A percentile compares a stretch with the other conserved stretches of the same genome.
phyloP scores from a whole-genome alignment of 1,140 invertebrate species.

The Adelges cooleyi region DNA sequence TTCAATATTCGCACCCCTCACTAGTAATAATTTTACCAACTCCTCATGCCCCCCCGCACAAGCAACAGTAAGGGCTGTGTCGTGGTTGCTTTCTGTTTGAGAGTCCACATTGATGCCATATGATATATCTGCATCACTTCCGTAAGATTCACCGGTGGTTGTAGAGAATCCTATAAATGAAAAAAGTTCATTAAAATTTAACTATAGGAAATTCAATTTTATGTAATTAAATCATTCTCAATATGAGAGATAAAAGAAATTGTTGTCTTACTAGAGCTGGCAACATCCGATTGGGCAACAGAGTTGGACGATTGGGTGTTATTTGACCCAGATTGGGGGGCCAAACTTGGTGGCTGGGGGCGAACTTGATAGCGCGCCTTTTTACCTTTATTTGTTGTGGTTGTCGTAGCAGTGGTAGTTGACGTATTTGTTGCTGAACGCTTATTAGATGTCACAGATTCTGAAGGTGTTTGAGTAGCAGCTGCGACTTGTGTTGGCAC shows the following conservation, averaged over 20 bases:
- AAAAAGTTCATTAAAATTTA: neutral
- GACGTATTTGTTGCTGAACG: constrained; percentile 32
- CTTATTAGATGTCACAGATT: constrained; percentile 31
- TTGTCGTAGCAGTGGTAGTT: constrained; percentile 32
- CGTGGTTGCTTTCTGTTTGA: constrained; percentile 95
- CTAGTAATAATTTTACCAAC: constrained; percentile 79
- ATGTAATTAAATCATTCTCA: no score
- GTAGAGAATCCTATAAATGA: constrained; percentile 7
- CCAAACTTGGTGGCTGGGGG: constrained; percentile 19
- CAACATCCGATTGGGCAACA: constrained; percentile 22
- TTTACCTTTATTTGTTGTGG: constrained; percentile 31
- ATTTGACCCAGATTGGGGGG: constrained; percentile 22
- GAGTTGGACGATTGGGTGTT: constrained; percentile 11
- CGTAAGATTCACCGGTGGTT: constrained; percentile 3
- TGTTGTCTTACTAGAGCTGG: constrained; percentile 12
- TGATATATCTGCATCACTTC: constrained; percentile 21
- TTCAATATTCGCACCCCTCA: constrained; percentile 86
- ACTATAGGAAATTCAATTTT: neutral
- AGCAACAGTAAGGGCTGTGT: constrained; percentile 92
- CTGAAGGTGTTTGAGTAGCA: constrained; percentile 34
- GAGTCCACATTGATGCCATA: constrained; percentile 74
- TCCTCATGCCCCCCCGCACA: constrained; percentile 96
- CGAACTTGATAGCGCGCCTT: constrained; percentile 24
- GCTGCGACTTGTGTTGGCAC: constrained; percentile 30
- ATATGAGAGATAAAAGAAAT: neutral